These are phyloP conservation scores for Carassius gibelio DNA, from an alignment of 2,113 vertebrate genomes.

Conservation along the genomic window DNA sequence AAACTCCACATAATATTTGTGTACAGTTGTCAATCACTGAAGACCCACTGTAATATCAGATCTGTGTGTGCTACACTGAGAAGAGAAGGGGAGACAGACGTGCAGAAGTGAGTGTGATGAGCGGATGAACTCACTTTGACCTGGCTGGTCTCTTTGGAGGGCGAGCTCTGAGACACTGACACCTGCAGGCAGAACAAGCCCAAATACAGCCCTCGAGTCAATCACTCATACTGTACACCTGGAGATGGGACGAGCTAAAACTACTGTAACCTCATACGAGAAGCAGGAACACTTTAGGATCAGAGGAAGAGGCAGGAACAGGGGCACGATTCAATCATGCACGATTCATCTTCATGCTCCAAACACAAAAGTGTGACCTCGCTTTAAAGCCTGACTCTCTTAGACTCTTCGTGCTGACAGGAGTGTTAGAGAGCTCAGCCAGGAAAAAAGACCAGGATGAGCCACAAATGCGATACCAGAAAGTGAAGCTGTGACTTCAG, in stretches of 20 bases:
- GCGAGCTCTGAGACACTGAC: conserved; percentile 63
- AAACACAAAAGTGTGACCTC: background rate
- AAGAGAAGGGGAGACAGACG: background rate
- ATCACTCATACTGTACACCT: conserved; percentile 29
- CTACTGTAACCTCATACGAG: background rate
- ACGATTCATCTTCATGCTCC: background rate
- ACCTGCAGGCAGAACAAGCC: conserved; percentile 73
- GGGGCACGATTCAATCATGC: background rate
- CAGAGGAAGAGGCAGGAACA: background rate
- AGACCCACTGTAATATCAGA: background rate
- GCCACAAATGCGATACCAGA: conserved; percentile 17
- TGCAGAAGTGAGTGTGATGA: conserved; percentile 41
- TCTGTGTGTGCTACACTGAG: background rate
- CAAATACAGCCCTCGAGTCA: conserved; percentile 59
- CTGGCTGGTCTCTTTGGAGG: conserved; percentile 67
- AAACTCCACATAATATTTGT: background rate
- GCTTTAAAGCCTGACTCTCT: background rate
- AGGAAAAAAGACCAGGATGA: conserved; percentile 44
- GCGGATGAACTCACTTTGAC: conserved; percentile 71
- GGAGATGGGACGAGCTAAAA: background rate
- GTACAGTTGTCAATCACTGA: background rate
- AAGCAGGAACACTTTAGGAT: background rate
- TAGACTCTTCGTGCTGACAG: background rate
- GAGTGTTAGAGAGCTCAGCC: conserved; percentile 37
- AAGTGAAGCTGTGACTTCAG: conserved; percentile 2